A percentile compares a stretch with the other conserved stretches of the same genome.
Evolutionary conservation across 2,888 invertebrate species (phyloP).

Genomic region (Gymnocheta viridis): DNA sequence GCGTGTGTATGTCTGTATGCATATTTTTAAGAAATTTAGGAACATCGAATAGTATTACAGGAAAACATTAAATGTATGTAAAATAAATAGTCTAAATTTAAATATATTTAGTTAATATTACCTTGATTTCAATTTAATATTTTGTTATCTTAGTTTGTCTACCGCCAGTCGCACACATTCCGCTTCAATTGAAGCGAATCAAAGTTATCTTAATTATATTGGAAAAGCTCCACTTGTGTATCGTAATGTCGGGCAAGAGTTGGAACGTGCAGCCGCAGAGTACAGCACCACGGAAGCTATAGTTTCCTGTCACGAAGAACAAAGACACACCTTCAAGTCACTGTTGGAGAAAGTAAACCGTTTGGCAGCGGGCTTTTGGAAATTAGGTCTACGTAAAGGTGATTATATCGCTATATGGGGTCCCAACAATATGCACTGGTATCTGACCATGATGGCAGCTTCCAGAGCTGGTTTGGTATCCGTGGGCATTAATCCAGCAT

Average conservation of each 20-base stretch:
- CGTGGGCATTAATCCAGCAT: conserved; percentile 91
- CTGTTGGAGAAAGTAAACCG: conserved; percentile 84
- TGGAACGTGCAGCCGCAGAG: conserved; percentile 83
- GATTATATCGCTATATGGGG: conserved; percentile 91
- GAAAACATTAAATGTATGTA: no score
- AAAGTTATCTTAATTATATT: conserved; percentile 84
- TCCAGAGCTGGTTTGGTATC: conserved; percentile 88
- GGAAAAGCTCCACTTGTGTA: conserved; percentile 83
- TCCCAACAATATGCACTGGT: conserved; percentile 91
- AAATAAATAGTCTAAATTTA: no score
- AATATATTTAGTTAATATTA: no score
- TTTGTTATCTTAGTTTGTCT: conserved; percentile 17
- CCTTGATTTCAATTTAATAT: no score
- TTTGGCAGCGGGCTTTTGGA: conserved; percentile 88
- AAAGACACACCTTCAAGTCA: conserved; percentile 83
- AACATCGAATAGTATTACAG: no score
- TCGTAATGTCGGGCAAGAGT: conserved; percentile 84
- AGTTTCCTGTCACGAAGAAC: conserved; percentile 83
- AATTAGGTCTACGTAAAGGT: conserved; percentile 86
- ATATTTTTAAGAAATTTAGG: no score
- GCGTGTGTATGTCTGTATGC: no score
- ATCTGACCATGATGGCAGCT: conserved; percentile 87
- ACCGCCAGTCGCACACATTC: conserved; percentile 62
- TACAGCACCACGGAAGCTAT: conserved; percentile 85
- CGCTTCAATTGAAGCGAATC: conserved; percentile 34